Evolutionary conservation across 2,113 vertebrate genomes (phyloP), one percentile per base, ranked within the genome.

Genomic region (Rhynchopsitta pachyrhyncha): DNA sequence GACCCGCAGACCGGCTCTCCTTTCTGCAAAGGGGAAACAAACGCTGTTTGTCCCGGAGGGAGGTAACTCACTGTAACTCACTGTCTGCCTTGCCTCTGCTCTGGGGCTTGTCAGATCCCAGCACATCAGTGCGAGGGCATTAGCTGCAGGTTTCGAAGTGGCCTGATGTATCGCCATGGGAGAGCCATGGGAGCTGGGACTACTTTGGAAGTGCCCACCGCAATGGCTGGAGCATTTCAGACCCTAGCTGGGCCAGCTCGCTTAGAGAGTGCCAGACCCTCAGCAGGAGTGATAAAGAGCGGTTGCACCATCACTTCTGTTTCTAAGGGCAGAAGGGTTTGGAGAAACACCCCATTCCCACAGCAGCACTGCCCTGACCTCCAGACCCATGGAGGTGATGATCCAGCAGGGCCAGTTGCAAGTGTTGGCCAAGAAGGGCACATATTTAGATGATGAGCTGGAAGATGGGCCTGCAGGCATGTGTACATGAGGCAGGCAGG

Each of bases 71-170:
- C 35, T 0, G 0, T 27, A 68, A 31, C 59, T 82, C 64, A 20
- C 35, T 0, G 0, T 29, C 86, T 76, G 68, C 62, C 39, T 29
- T 2, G 1, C 28, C 41, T 63, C 79, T 74, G 50, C 71, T 64
- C 62, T 2, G 1, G 64, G 53, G n/a, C 25, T 42, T 2, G 0
- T 66, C 55, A 29, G 50, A 49, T n/a, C 37, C 46, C 13, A 1
- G 71, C 46, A 33, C 5, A 4, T 0, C 2, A 0, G 23, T 9
- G 55, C 16, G 10, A 0, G 0, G 41, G 27, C 5, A 0, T 68
- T 62, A 46, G 50, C 59, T 67, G 41, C 10, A 41, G 57, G 12
- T 41, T 39, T 37, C 50, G 16, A 76, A 50, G 10, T 25, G 19
- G 28, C 7, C n/a, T 76, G 62, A 17, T 17, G 10, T 6, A 55